Evolutionary conservation across 1,140 invertebrate genomes (phyloP), one percentile per base, ranked within the genome.

Genomic region (Argopecten irradians): DNA sequence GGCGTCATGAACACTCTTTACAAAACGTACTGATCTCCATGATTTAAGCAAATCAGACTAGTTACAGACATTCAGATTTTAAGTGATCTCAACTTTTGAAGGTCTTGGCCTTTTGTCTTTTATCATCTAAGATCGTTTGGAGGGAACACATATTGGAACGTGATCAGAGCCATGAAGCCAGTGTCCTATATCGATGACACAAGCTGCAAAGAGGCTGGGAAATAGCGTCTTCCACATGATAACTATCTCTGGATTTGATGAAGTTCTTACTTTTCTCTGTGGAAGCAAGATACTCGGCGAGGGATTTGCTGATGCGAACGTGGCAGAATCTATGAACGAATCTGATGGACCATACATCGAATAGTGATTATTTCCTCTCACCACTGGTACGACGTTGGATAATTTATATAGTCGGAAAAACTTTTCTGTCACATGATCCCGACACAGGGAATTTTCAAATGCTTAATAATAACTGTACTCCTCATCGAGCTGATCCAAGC

Each of bases 341-440:
- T 22, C 43, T 11, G 19, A 2, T 16, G 43, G 43, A 19, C 43
- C 43, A 22, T 46, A 46, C 43, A 46, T 46, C 19, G 9, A 11
- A 46, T 46, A 46, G 43, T 46, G 13, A 16, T 2, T 19, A 46
- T 46, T 11, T 11, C 43, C 43, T 22, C 43, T 46, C 43, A 46
- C 43, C 3, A 46, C 43, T 46, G 43, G 43, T 46, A 46, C 22
- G 14, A 46, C 43, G 22, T 46, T 46, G 19, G 43, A 46, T 46
- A 46, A 5, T 8, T 5, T 8, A 46, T 46, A 46, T 19, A 46
- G 13, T 46, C 22, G 5, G 36, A 39, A 39, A 39, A 39, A 39
- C 36, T 97, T 99, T 94, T 99, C 98, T 0, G 98, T 99, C 82
- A 99, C 98, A 94, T 99, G 99, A 95, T 99, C 98, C 84, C 97